A percentile compares a stretch with the other conserved stretches of the same genome.
Evolutionary conservation across 35 echinoderm and acorn worm species (phyloP).

Genomic region (Antedon bifida): DNA sequence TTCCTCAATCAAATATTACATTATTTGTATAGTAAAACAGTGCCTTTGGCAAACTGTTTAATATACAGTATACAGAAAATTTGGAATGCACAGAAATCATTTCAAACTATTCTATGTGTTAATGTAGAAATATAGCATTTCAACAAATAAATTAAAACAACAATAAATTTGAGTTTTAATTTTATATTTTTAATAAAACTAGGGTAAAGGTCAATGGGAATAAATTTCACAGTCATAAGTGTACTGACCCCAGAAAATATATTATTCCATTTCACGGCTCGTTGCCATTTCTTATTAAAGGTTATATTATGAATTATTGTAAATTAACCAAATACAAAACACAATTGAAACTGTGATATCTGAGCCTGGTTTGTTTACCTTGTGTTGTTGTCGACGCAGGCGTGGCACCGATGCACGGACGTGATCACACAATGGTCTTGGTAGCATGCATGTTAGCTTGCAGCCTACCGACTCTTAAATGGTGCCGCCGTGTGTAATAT

Average conservation of each 20-base stretch:
- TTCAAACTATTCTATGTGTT: too few species aligned
- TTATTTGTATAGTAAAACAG: too few species aligned
- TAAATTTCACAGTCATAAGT: neutral
- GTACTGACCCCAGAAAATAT: neutral
- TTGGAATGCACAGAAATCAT: too few species aligned
- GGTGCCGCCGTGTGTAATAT: neutral
- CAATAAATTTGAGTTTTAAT: too few species aligned
- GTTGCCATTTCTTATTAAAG: neutral
- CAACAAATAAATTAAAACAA: too few species aligned
- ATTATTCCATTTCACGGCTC: neutral
- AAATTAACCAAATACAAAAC: neutral
- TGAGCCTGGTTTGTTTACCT: neutral
- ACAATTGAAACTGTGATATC: neutral
- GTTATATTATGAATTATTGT: neutral
- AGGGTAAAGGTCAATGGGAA: neutral
- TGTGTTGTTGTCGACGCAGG: neutral
- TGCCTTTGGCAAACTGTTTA: too few species aligned
- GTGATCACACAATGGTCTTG: neutral
- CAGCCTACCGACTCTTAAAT: neutral
- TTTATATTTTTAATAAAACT: neutral
- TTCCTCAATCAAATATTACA: too few species aligned
- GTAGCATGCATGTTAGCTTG: neutral
- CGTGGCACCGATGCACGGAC: neutral
- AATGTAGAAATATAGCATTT: too few species aligned
- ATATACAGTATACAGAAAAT: too few species aligned